Conservation (phyloP, 2,113 vertebrate species). For the Tamias sibiricus region DNA sequence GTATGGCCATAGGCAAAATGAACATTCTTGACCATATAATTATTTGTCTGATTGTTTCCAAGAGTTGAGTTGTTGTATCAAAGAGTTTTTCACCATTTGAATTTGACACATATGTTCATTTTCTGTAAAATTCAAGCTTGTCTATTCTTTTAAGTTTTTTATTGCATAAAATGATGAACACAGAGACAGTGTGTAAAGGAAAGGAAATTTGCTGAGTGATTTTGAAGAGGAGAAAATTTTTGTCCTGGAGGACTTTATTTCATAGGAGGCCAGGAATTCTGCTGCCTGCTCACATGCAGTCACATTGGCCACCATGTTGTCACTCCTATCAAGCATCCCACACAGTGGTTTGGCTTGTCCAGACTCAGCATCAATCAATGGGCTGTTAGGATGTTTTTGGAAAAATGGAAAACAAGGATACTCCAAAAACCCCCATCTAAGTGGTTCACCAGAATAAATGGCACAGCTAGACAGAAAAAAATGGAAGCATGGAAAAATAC, state of each 20-base stretch:
- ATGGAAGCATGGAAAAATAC: neutral
- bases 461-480: neutral
- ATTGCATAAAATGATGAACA: neutral
- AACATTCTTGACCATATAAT: neutral
- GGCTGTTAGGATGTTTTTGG: neutral
- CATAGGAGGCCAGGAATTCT: neutral
- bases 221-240: neutral
- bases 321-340: neutral
- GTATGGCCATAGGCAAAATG: no score
- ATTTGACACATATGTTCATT: neutral
- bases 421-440: neutral
- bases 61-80: neutral
- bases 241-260: neutral
- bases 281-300: no score
- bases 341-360: accelerated
- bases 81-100: neutral
- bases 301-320: neutral
- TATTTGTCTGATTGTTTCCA: neutral
- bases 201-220: neutral
- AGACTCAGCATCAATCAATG: neutral
- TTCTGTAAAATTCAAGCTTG: neutral
- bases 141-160: neutral
- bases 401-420: neutral
- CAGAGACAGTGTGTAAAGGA: neutral
- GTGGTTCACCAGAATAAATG: neutral